Evolutionary conservation across 1,140 invertebrate genomes (phyloP).

Genomic region (Formica selysi): DNA sequence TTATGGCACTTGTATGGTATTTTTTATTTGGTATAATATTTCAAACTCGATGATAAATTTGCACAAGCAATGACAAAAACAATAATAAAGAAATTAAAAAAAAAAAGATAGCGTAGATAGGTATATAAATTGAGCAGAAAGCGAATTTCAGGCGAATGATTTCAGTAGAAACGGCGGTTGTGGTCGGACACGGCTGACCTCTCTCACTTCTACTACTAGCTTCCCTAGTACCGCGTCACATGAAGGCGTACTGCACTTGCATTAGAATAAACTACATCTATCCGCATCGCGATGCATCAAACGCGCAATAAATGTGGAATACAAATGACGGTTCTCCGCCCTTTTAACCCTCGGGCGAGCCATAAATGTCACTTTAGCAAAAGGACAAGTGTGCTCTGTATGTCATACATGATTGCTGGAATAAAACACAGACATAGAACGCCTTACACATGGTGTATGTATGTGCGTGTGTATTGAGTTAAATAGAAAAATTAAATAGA

Average conservation of each 20-base stretch:
- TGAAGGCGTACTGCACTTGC: constrained; percentile 5
- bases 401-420: constrained; percentile 13
- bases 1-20: background rate
- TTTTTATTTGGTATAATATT: background rate
- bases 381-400: background rate
- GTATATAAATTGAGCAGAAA: background rate
- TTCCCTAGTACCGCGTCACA: background rate
- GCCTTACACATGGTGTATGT: background rate
- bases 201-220: constrained; percentile 26
- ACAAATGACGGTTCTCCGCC: constrained; percentile 13
- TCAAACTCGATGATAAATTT: background rate
- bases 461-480: background rate
- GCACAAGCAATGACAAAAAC: background rate
- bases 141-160: background rate
- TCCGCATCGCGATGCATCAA: constrained; percentile 33
- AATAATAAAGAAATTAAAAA: background rate
- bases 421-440: background rate
- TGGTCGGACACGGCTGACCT: constrained; percentile 32
- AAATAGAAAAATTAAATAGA: too few relatives aligned
- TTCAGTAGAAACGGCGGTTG: constrained; percentile 24
- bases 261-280: constrained; percentile 49
- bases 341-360: constrained; percentile 31
- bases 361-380: constrained; percentile 8
- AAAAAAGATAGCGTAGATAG: background rate
- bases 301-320: constrained; percentile 51